Conservation (phyloP, 2,113 vertebrate genomes). For the Callipepla squamata region DNA sequence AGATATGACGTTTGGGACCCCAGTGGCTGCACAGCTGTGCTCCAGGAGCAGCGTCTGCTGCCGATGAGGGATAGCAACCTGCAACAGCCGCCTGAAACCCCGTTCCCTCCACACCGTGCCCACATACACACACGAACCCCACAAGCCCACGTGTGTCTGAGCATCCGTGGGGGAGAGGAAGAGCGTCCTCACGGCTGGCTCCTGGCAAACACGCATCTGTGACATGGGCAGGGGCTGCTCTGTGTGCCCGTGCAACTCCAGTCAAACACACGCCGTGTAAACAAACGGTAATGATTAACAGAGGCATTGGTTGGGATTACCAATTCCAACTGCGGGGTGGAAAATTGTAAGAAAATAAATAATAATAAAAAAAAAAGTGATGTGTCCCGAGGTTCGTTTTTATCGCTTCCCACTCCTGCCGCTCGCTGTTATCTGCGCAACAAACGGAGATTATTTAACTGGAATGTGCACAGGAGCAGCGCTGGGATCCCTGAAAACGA, state of each 20-base stretch:
- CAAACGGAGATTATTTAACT: conserved; percentile 74
- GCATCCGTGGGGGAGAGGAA: background rate
- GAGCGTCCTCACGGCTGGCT: background rate
- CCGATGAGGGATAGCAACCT: background rate
- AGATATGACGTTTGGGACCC: background rate
- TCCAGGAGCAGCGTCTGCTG: background rate
- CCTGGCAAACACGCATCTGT: conserved; percentile 15
- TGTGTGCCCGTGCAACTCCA: conserved; percentile 27
- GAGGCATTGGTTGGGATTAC: conserved; percentile 66
- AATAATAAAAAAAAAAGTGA: background rate
- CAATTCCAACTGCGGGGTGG: conserved; percentile 55
- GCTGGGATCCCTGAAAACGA: conserved; percentile 59
- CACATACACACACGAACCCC: background rate
- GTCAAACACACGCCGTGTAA: conserved; percentile 69
- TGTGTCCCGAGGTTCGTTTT: background rate
- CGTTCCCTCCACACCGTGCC: background rate
- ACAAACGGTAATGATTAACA: conserved; percentile 79
- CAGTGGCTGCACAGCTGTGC: background rate
- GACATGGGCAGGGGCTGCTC: conserved; percentile 24
- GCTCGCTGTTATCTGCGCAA: conserved; percentile 34
- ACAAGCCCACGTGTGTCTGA: background rate
- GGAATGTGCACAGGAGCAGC: conserved; percentile 65
- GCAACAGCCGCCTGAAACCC: background rate
- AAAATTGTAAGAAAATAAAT: conserved; percentile 34
- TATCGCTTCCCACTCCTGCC: conserved; percentile 37